Evolutionary conservation across 1,140 invertebrate genomes (phyloP).

Genomic region (Hyles euphorbiae): DNA sequence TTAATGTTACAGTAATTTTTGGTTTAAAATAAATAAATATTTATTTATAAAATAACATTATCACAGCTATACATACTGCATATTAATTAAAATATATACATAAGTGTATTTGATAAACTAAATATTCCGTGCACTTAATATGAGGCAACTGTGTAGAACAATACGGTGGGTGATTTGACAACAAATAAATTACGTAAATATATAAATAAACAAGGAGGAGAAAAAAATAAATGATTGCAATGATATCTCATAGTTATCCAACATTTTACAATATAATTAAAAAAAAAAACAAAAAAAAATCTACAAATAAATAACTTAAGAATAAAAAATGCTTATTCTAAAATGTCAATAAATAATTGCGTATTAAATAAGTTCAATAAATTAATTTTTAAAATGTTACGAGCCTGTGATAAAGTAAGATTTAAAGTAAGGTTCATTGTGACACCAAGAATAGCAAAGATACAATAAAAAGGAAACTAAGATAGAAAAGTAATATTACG

Average conservation of each 20-base stretch:
- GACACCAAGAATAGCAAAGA: no score
- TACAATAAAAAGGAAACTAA: no score
- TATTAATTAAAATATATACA: conserved; percentile 10
- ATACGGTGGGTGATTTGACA: conserved; percentile 2
- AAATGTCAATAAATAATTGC: neutral
- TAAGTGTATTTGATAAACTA: no score
- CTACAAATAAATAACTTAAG: conserved; percentile 12
- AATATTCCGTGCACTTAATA: neutral
- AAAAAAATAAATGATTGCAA: neutral
- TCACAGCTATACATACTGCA: conserved; percentile 38
- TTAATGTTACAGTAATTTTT: conserved; percentile 12
- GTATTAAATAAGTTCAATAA: neutral
- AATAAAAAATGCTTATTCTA: conserved; percentile 3
- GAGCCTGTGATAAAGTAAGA: no score
- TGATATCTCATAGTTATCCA: no score
- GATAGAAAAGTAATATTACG: no score
- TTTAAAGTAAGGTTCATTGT: no score
- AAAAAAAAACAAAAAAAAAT: conserved; percentile 10
- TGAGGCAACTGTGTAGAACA: neutral
- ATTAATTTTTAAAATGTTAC: neutral
- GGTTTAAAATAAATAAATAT: conserved; percentile 19
- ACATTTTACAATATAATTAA: neutral
- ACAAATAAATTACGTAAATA: neutral
- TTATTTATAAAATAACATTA: conserved; percentile 23
- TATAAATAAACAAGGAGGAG: neutral